Percentiles rank a stretch among this genome's conserved stretches.
phyloP scores from a whole-genome alignment of 1,140 invertebrate species.

The Drosophila varians region DNA sequence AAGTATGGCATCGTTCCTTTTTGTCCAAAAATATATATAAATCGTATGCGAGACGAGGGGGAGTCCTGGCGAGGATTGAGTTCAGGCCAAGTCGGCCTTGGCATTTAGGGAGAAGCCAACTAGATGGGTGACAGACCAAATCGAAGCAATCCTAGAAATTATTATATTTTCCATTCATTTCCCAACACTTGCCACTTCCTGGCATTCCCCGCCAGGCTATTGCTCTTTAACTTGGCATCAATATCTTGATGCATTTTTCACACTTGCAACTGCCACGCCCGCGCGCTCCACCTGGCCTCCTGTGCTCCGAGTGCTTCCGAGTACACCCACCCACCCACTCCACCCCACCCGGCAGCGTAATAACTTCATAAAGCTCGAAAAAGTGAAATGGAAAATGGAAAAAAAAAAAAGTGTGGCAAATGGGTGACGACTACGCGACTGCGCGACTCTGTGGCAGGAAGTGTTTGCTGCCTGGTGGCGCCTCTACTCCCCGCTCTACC shows the following conservation, averaged over 20 bases:
- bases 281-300: not conserved
- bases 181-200: not conserved
- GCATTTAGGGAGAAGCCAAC: no score
- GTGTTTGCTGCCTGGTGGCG: not conserved
- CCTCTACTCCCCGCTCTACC: no score
- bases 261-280: slow-evolving; percentile 43
- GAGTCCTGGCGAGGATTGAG: no score
- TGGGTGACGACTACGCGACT: slow-evolving; percentile 10
- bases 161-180: no score
- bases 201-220: not conserved
- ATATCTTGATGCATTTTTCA: slow-evolving; percentile 54
- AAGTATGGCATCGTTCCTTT: not conserved
- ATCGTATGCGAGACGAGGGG: not conserved
- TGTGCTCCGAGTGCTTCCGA: slow-evolving; percentile 51
- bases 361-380: slow-evolving; percentile 66
- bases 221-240: not conserved
- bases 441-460: slow-evolving; percentile 7
- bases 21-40: not conserved
- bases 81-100: no score
- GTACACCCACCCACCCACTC: slow-evolving; percentile 50
- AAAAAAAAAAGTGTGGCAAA: slow-evolving; percentile 15
- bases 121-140: no score
- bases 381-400: slow-evolving; percentile 48
- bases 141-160: no score
- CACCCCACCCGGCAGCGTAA: slow-evolving; percentile 39